phyloP scores from a whole-genome alignment of 2,797 vertebrate species.

The Syngnathus acus region DNA sequence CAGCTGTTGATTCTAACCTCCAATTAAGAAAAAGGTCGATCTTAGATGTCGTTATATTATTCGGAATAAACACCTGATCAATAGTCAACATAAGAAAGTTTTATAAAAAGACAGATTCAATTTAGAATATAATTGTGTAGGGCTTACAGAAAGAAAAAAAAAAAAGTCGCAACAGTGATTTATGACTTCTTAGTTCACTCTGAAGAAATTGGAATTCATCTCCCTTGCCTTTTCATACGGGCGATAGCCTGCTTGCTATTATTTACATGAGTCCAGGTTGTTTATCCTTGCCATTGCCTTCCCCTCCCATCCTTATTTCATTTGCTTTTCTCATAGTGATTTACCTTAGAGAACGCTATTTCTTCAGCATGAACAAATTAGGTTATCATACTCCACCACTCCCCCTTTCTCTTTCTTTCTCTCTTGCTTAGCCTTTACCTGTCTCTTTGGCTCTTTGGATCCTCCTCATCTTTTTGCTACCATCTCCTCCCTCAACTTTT shows the following conservation, averaged over 20 bases:
- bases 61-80: constrained; percentile 5
- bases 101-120: constrained; percentile 24
- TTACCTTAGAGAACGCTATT: constrained; percentile 66
- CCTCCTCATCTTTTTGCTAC: constrained; percentile 3
- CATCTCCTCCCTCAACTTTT: constrained; percentile 28
- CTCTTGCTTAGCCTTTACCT: constrained; percentile 18
- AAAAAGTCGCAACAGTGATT: constrained; percentile 35
- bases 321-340: constrained; percentile 57
- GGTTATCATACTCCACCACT: constrained; percentile 60
- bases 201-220: constrained; percentile 43
- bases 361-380: constrained; percentile 68
- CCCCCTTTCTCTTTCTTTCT: constrained; percentile 37
- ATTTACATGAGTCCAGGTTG: constrained; percentile 58
- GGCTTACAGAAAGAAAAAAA: constrained; percentile 3
- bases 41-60: not conserved
- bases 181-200: constrained; percentile 36
- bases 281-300: constrained; percentile 44
- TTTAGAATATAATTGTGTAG: constrained; percentile 7
- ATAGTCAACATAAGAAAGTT: constrained; percentile 11
- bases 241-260: constrained; percentile 44
- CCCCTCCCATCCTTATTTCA: constrained; percentile 53
- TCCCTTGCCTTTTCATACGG: constrained; percentile 46
- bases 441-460: constrained; percentile 20
- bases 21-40: not conserved
- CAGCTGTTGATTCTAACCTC: not conserved